phyloP scores from a whole-genome alignment of 1,140 invertebrate genomes.

The Heliconius himera region DNA sequence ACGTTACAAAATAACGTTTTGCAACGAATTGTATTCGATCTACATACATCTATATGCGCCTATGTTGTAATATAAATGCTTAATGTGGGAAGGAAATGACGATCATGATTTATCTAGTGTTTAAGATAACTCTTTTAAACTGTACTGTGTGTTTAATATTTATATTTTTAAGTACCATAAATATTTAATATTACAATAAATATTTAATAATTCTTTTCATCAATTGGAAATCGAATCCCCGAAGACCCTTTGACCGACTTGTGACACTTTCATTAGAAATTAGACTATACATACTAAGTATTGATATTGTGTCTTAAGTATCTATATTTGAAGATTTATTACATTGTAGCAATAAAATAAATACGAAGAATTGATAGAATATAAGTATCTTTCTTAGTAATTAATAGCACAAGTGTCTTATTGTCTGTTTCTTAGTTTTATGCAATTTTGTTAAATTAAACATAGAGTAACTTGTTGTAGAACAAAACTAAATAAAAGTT shows the following conservation, averaged over 20 bases:
- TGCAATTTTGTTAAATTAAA: background rate
- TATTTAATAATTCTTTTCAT: no score
- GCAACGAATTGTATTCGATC: slow-evolving; percentile 3
- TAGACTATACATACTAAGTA: background rate
- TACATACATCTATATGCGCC: background rate
- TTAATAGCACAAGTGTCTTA: background rate
- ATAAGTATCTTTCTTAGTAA: background rate
- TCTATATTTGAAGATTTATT: background rate
- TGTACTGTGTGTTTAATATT: no score
- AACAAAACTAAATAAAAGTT: no score
- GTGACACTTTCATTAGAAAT: no score
- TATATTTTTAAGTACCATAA: no score
- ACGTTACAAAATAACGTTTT: background rate
- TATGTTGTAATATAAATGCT: background rate
- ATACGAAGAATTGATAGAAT: slow-evolving; percentile 10
- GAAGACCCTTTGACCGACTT: no score
- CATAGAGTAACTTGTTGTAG: background rate
- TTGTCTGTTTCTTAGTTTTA: background rate
- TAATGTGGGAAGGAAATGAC: background rate
- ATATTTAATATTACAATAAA: no score
- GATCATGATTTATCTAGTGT: background rate
- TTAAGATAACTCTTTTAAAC: no score
- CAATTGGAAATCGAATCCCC: no score
- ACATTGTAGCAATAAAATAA: background rate
- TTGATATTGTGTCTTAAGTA: background rate